A percentile compares a stretch with the other conserved stretches of the same genome.
phyloP scores from a whole-genome alignment of 2,113 vertebrate genomes.

The Talpa occidentalis region DNA sequence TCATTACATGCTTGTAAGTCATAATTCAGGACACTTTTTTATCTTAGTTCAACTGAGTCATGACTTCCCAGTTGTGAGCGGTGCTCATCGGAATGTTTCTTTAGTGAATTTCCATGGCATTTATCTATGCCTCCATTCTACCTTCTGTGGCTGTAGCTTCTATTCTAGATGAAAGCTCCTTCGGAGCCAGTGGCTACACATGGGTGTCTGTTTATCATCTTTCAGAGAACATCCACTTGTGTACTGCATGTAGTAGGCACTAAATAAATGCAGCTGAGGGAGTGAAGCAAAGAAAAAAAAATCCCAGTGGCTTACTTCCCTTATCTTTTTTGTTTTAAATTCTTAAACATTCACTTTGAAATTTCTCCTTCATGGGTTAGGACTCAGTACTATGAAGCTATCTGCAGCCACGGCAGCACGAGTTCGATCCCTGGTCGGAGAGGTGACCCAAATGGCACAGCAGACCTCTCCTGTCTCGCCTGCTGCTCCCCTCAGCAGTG shows the following conservation, averaged over 20 bases:
- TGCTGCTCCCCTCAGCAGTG: no score
- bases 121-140: background rate
- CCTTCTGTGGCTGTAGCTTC: background rate
- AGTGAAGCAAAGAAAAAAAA: background rate
- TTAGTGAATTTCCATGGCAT: background rate
- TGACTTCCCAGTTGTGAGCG: background rate
- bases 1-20: background rate
- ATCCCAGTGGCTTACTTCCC: background rate
- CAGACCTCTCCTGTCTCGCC: no score
- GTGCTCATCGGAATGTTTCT: background rate
- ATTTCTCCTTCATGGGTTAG: background rate
- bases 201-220: background rate
- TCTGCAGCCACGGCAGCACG: no score
- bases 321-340: background rate
- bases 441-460: no score
- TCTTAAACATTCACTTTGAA: background rate
- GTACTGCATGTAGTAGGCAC: background rate
- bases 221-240: background rate
- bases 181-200: background rate
- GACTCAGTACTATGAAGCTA: no score
- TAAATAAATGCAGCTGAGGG: background rate
- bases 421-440: no score
- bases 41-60: background rate
- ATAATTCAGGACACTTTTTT: background rate
- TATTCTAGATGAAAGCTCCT: background rate